phyloP scores from a whole-genome alignment of 2,113 vertebrate genomes.

The Gobiocypris rarus region DNA sequence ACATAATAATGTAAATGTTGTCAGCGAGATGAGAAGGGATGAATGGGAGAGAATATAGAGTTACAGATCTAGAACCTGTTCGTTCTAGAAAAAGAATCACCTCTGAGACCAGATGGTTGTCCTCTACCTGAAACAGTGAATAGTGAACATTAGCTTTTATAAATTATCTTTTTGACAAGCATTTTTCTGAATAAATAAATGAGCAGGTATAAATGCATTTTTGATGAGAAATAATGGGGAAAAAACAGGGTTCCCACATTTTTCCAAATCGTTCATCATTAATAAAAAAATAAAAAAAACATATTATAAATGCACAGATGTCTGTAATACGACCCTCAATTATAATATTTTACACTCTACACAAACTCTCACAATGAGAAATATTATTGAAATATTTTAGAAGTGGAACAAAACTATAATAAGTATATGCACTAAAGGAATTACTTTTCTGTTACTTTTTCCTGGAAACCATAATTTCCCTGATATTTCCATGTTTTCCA shows the following conservation, averaged over 20 bases:
- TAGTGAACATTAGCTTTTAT: neutral
- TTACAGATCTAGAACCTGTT: neutral
- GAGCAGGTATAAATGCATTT: neutral
- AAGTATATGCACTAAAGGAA: neutral
- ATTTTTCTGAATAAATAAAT: neutral
- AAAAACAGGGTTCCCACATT: too few species aligned
- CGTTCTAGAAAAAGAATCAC: conserved; percentile 35
- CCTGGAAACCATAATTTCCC: neutral
- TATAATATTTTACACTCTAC: neutral
- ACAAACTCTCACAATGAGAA: neutral
- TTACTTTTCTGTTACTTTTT: neutral
- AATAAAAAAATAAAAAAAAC: too few species aligned
- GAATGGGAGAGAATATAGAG: conserved; percentile 20
- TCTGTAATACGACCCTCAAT: neutral
- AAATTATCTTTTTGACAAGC: neutral
- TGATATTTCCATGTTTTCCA: neutral
- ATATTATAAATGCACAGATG: neutral
- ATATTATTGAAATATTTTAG: neutral
- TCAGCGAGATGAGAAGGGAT: conserved; percentile 5
- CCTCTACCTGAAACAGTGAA: conserved; percentile 56
- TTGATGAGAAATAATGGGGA: neutral
- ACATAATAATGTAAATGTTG: conserved; percentile 6
- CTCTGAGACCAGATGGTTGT: conserved; percentile 56
- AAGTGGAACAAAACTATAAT: neutral
- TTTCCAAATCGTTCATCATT: too few species aligned